Percentiles rank a stretch among this genome's conserved stretches.
Evolutionary conservation across 2,888 invertebrate species (phyloP).

Genomic region (Pollenia griseotomentosa): DNA sequence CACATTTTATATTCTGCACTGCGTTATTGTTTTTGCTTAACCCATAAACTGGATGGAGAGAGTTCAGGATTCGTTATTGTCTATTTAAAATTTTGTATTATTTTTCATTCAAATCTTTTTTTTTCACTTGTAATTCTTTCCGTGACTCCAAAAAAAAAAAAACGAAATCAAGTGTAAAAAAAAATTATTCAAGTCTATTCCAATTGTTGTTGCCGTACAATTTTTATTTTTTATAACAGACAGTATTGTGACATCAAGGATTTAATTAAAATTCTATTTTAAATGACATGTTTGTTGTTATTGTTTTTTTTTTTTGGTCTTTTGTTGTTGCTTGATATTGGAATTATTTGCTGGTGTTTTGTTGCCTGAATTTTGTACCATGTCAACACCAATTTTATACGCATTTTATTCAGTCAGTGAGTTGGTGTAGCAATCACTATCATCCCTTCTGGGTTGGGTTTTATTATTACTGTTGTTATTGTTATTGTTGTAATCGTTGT

Average conservation of each 20-base stretch:
- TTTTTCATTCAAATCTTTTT: background rate
- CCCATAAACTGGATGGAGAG: no score
- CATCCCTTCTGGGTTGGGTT: slow-evolving; percentile 35
- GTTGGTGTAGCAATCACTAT: slow-evolving; percentile 13
- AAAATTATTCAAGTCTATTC: slow-evolving; percentile 49
- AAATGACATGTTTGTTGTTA: slow-evolving; percentile 71
- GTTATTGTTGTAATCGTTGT: slow-evolving; percentile 9
- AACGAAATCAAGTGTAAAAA: slow-evolving; percentile 61
- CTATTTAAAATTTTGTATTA: background rate
- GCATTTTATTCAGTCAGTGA: slow-evolving; percentile 51
- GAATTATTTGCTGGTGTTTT: slow-evolving; percentile 54
- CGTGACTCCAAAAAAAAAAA: background rate
- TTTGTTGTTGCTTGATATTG: slow-evolving; percentile 50
- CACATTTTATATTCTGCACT: no score
- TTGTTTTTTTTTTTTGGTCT: slow-evolving; percentile 31
- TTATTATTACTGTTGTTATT: background rate
- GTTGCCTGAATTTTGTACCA: slow-evolving; percentile 52
- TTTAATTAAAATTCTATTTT: slow-evolving; percentile 84
- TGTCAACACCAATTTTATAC: slow-evolving; percentile 71
- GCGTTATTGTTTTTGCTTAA: no score
- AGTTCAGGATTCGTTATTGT: no score
- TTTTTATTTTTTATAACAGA: slow-evolving; percentile 81
- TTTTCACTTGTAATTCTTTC: slow-evolving; percentile 16
- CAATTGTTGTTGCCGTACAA: slow-evolving; percentile 7
- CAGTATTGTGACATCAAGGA: slow-evolving; percentile 84